Percentiles rank a stretch among this genome's conserved stretches.
Evolutionary conservation across 1,140 invertebrate genomes (phyloP).

Genomic region (Branchinecta lynchi): DNA sequence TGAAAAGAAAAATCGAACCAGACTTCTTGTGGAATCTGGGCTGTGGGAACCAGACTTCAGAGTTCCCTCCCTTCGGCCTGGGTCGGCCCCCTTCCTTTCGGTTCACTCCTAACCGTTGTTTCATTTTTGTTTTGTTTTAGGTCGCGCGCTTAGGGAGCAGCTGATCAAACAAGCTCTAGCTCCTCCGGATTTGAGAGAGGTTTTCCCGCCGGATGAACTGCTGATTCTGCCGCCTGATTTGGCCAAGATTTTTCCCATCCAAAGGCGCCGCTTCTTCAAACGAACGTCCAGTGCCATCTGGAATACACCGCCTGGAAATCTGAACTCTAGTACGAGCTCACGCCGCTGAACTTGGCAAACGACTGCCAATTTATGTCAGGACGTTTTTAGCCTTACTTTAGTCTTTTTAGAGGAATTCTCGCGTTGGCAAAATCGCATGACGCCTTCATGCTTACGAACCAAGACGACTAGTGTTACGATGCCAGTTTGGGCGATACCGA

Average conservation of each 20-base stretch:
- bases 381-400: no score
- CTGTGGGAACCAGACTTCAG: no score
- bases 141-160: neutral
- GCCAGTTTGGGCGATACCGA: no score
- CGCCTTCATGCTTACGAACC: no score
- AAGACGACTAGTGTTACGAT: no score
- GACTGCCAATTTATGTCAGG: neutral
- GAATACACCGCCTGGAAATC: slow-evolving; percentile 19
- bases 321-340: neutral
- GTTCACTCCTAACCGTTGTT: no score
- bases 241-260: neutral
- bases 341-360: neutral
- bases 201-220: slow-evolving; percentile 16
- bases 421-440: no score
- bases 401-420: no score
- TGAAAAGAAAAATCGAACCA: no score
- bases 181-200: slow-evolving; percentile 14
- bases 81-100: no score
- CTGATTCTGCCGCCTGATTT: slow-evolving; percentile 11
- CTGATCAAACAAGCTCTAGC: neutral
- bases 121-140: neutral
- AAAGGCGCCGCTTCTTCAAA: slow-evolving; percentile 15
- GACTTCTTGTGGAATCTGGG: no score
- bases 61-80: no score
- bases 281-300: slow-evolving; percentile 20